These are phyloP conservation scores for Sorex fumeus DNA, from an alignment of 2,113 vertebrate species.

Conservation along the genomic window DNA sequence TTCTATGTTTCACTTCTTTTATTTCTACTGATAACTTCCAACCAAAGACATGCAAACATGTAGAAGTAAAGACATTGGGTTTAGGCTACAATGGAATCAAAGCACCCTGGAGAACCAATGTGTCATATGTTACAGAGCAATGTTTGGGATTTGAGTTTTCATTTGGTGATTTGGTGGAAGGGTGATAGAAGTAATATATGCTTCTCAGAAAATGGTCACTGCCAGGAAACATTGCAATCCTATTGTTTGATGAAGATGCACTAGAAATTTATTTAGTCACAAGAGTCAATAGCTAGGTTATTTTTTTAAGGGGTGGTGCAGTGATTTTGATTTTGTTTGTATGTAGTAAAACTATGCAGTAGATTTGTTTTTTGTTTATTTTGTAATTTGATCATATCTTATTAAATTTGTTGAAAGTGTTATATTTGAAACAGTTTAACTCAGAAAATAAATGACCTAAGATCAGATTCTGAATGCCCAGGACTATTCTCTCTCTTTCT, in stretches of 20 bases:
- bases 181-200: accelerated
- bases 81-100: not conserved
- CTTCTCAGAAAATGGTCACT: not conserved
- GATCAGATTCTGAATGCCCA: not conserved
- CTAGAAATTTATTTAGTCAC: not conserved
- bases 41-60: not conserved
- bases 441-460: not conserved
- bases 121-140: not conserved
- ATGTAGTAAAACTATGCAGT: not conserved
- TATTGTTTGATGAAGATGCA: not conserved
- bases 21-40: not conserved
- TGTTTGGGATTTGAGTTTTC: not conserved
- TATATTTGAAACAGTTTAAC: not conserved
- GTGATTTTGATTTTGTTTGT: not conserved
- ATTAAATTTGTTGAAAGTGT: not conserved
- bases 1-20: not conserved
- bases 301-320: not conserved
- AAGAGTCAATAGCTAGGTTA: too few species aligned
- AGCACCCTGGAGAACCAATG: too few species aligned
- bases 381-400: not conserved
- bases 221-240: not conserved
- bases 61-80: not conserved
- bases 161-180: not conserved
- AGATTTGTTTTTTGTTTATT: not conserved
- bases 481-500: not conserved